Conservation (phyloP, 1,140 invertebrate species). For the Telenomus remus region DNA sequence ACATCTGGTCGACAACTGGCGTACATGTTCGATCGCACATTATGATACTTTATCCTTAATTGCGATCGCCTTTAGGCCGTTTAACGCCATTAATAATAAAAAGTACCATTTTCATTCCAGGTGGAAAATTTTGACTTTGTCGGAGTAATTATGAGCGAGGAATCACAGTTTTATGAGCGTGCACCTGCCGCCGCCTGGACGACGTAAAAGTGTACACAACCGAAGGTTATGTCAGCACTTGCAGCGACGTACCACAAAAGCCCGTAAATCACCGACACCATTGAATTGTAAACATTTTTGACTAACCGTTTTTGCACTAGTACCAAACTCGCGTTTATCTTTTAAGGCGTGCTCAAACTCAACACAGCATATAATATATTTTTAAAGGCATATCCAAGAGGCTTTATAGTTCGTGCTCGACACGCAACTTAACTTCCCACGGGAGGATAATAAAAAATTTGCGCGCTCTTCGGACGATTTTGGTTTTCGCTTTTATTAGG, state of each 20-base stretch:
- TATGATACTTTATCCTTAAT: slow-evolving; percentile 45
- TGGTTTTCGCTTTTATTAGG: too few species aligned
- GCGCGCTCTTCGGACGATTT: too few species aligned
- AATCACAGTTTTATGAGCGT: slow-evolving; percentile 23
- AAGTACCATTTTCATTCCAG: too few species aligned
- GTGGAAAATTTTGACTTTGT: too few species aligned
- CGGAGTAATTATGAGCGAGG: slow-evolving; percentile 21
- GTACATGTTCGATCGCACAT: slow-evolving; percentile 15
- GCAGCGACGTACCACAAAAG: slow-evolving; percentile 26
- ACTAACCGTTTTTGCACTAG: slow-evolving; percentile 48
- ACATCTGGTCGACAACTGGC: slow-evolving; percentile 16
- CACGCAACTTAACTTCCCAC: slow-evolving; percentile 17
- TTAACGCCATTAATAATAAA: slow-evolving; percentile 44
- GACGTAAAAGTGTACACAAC: slow-evolving; percentile 3
- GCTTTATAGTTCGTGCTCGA: slow-evolving; percentile 20
- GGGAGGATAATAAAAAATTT: not conserved
- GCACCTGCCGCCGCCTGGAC: not conserved
- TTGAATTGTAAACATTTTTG: slow-evolving; percentile 59
- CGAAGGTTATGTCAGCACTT: slow-evolving; percentile 44
- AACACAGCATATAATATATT: slow-evolving; percentile 31
- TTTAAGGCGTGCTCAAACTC: slow-evolving; percentile 27
- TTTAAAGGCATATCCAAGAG: slow-evolving; percentile 22
- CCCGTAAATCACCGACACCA: slow-evolving; percentile 40
- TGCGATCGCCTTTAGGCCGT: slow-evolving; percentile 35
- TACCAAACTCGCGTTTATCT: slow-evolving; percentile 24